Percentiles rank a stretch among this genome's conserved stretches.
Conservation (phyloP, 2,113 vertebrate genomes). For the Pelmatolapia mariae region DNA sequence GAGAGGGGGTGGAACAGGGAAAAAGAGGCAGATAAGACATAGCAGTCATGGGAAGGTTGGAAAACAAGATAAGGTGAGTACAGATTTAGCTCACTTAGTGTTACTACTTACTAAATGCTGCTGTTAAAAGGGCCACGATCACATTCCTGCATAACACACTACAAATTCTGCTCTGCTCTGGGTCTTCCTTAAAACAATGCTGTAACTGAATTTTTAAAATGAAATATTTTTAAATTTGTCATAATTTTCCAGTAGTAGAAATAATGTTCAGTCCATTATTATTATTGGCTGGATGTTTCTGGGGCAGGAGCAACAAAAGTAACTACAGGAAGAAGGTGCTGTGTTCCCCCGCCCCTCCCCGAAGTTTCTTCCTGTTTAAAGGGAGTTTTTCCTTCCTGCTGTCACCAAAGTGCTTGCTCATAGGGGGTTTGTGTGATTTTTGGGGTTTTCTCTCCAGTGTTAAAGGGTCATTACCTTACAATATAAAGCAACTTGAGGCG, state of each 20-base stretch:
- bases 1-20: background rate
- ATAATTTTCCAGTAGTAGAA: background rate
- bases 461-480: background rate
- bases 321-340: background rate
- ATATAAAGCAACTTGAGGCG: background rate
- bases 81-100: background rate
- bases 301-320: background rate
- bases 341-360: fast-evolving
- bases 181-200: background rate
- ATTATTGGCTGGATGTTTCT: background rate
- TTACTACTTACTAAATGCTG: background rate
- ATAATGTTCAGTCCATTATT: background rate
- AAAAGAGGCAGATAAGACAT: background rate
- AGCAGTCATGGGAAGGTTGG: background rate
- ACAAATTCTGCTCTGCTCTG: background rate
- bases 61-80: background rate
- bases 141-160: background rate
- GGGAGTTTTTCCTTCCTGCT: background rate
- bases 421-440: fast-evolving
- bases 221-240: fast-evolving
- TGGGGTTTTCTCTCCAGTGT: background rate
- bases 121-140: fast-evolving
- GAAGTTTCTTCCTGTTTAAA: background rate
- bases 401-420: background rate
- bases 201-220: background rate